Percentiles rank a stretch among this genome's conserved stretches.
These are phyloP conservation scores for Ginglymostoma cirratum DNA, from an alignment of 2,113 vertebrate genomes.

Conservation along the genomic window DNA sequence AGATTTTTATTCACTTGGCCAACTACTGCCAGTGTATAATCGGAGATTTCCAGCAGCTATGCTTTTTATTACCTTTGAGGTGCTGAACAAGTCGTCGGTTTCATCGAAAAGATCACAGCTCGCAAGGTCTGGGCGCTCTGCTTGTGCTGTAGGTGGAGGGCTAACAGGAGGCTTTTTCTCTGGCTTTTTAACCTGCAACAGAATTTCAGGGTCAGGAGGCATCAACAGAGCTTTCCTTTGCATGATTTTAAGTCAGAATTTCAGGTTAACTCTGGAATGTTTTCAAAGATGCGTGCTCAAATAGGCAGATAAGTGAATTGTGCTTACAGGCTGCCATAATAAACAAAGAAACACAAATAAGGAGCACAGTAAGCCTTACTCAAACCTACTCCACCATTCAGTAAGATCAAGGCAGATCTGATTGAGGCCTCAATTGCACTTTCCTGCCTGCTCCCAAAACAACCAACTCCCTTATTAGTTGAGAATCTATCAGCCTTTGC, in stretches of 20 bases:
- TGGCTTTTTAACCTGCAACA: not conserved
- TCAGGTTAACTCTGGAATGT: not conserved
- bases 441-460: too few species aligned
- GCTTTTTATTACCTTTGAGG: not conserved
- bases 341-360: not conserved
- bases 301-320: not conserved
- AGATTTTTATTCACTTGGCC: not conserved
- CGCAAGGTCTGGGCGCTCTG: not conserved
- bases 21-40: not conserved
- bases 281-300: not conserved
- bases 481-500: too few species aligned
- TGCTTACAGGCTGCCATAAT: not conserved
- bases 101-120: not conserved
- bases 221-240: not conserved
- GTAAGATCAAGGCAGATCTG: too few species aligned
- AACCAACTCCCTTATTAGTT: too few species aligned
- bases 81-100: not conserved
- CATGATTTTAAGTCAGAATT: not conserved
- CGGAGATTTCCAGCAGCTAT: not conserved
- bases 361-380: too few species aligned
- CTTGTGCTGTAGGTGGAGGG: not conserved
- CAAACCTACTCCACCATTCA: too few species aligned
- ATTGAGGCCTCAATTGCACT: too few species aligned
- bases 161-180: not conserved
- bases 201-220: not conserved